A percentile compares a stretch with the other conserved stretches of the same genome.
Evolutionary conservation across 2,888 invertebrate species (phyloP).

Genomic region (Leucophora obtusa): DNA sequence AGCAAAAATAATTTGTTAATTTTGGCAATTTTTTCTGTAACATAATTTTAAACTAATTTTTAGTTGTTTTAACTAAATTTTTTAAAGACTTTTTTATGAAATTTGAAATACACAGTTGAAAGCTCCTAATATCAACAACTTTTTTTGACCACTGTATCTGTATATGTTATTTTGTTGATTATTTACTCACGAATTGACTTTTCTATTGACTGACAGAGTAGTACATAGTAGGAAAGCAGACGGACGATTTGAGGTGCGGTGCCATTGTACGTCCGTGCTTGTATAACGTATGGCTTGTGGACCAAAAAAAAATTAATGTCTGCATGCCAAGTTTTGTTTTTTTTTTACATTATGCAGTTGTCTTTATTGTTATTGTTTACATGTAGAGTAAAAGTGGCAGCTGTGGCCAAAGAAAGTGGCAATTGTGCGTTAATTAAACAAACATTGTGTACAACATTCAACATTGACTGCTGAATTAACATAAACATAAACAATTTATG

Average conservation of each 20-base stretch:
- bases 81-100: too few species aligned
- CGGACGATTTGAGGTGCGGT: slow-evolving; percentile 57
- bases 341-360: slow-evolving; percentile 31
- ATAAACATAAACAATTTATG: slow-evolving; percentile 55
- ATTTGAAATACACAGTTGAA: too few species aligned
- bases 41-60: too few species aligned
- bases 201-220: slow-evolving; percentile 26
- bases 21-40: too few species aligned
- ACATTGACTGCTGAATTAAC: slow-evolving; percentile 56
- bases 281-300: slow-evolving; percentile 10
- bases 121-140: too few species aligned
- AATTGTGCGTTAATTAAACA: slow-evolving; percentile 66
- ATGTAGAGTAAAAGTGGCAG: slow-evolving; percentile 10
- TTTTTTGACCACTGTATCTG: too few species aligned
- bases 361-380: slow-evolving; percentile 26
- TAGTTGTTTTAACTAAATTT: too few species aligned
- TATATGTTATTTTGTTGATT: background rate
- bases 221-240: slow-evolving; percentile 25
- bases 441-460: slow-evolving; percentile 43
- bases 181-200: slow-evolving; percentile 45
- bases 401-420: slow-evolving; percentile 61
- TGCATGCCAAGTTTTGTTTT: slow-evolving; percentile 52
- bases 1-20: too few species aligned
- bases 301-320: slow-evolving; percentile 29
- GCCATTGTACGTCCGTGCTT: slow-evolving; percentile 17